A percentile compares a stretch with the other conserved stretches of the same genome.
Conservation (phyloP, 2,797 vertebrate species). For the Cyprinella venusta region DNA sequence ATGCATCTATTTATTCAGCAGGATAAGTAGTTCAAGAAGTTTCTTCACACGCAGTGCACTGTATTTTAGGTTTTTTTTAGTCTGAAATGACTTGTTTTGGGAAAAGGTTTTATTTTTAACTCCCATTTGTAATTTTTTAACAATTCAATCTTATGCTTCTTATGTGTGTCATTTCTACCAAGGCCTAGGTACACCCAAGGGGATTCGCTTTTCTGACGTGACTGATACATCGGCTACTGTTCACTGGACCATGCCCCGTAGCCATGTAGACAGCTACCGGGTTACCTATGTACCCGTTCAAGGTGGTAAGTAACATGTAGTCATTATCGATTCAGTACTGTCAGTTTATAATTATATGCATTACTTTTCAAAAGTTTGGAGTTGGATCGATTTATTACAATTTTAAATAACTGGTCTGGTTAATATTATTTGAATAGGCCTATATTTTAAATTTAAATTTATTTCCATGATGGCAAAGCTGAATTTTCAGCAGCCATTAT, state of each 20-base stretch:
- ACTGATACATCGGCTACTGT: conserved; percentile 88
- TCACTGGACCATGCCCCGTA: conserved; percentile 84
- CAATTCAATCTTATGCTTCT: conserved; percentile 15
- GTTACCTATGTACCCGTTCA: conserved; percentile 84
- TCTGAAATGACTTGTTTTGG: conserved; percentile 35
- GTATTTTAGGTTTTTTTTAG: background rate
- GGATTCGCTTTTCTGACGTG: conserved; percentile 90
- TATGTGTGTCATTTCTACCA: conserved; percentile 54
- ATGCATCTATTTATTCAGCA: conserved; percentile 9
- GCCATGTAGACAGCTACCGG: conserved; percentile 84
- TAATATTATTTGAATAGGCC: background rate
- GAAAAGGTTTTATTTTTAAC: background rate
- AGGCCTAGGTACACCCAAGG: conserved; percentile 90
- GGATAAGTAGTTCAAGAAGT: conserved; percentile 56
- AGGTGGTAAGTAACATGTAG: conserved; percentile 80
- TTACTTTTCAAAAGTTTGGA: background rate
- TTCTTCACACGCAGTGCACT: conserved; percentile 21
- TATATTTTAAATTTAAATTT: background rate
- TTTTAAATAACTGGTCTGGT: background rate
- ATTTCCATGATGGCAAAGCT: background rate
- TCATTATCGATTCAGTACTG: background rate
- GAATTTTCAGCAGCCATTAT: background rate
- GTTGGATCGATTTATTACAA: background rate
- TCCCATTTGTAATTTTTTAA: conserved; percentile 29
- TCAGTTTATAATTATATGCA: background rate